Evolutionary conservation across 2,888 invertebrate species (phyloP).

Genomic region (Tetrapedia diversipes): DNA sequence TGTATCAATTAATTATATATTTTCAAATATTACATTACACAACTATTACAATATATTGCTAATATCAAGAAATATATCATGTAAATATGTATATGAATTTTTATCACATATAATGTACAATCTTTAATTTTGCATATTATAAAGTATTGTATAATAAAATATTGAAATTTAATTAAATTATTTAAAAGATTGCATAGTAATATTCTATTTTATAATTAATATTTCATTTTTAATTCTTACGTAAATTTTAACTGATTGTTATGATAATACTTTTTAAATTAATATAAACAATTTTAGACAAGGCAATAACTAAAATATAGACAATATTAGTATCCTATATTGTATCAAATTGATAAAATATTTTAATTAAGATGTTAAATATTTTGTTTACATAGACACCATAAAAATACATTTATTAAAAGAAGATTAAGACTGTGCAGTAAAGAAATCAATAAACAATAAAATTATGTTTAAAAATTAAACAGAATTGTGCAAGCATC

Average conservation of each 20-base stretch:
- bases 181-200: not conserved
- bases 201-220: not conserved
- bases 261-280: not conserved
- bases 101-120: not conserved
- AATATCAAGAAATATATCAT: not conserved
- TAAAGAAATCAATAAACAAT: not conserved
- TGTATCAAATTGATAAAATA: slow-evolving; percentile 2
- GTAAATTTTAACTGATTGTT: not conserved
- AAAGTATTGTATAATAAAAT: not conserved
- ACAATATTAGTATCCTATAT: not conserved
- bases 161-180: not conserved
- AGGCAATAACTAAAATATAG: not conserved
- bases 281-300: not conserved
- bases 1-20: not conserved
- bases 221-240: not conserved
- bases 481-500: slow-evolving; percentile 19
- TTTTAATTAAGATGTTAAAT: not conserved
- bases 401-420: not conserved
- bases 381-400: not conserved
- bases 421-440: not conserved
- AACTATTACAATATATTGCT: not conserved
- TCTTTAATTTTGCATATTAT: not conserved
- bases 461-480: slow-evolving; percentile 2
- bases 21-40: not conserved
- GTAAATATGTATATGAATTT: not conserved